These are phyloP conservation scores for Geopemphigus sp. DNA, from an alignment of 1,140 invertebrate species.

Conservation along the genomic window DNA sequence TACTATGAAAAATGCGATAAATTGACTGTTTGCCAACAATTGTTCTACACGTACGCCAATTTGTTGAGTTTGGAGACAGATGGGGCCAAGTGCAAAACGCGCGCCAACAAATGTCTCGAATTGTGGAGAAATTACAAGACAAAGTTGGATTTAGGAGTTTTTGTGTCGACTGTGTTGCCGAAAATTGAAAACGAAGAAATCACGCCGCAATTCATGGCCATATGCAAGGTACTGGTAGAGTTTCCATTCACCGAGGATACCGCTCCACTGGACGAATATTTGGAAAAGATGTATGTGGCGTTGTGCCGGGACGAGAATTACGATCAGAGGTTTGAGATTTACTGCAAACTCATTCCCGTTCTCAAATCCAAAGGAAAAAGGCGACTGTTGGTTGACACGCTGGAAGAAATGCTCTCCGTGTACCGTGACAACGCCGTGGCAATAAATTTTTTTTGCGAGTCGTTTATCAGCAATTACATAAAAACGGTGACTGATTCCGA, in stretches of 20 bases:
- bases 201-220: constrained; percentile 11
- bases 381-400: not conserved
- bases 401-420: constrained; percentile 28
- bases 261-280: constrained; percentile 3
- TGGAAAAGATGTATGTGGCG: constrained; percentile 30
- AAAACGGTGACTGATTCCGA: constrained; percentile 11
- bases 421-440: constrained; percentile 21
- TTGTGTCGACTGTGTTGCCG: constrained; percentile 20
- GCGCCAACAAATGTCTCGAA: constrained; percentile 28
- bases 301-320: constrained; percentile 26
- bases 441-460: constrained; percentile 35
- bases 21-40: not conserved
- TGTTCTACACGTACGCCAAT: constrained; percentile 37
- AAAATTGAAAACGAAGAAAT: constrained; percentile 20
- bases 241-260: constrained; percentile 39
- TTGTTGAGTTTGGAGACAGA: constrained; percentile 32
- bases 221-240: constrained; percentile 23
- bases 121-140: constrained; percentile 38
- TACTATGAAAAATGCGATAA: constrained; percentile 39
- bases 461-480: constrained; percentile 37
- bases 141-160: constrained; percentile 20
- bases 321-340: constrained; percentile 36
- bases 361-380: constrained; percentile 39
- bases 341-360: constrained; percentile 37
- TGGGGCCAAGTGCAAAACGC: not conserved